phyloP scores from a whole-genome alignment of 2,888 invertebrate species.

The Barypeithes pellucidus region DNA sequence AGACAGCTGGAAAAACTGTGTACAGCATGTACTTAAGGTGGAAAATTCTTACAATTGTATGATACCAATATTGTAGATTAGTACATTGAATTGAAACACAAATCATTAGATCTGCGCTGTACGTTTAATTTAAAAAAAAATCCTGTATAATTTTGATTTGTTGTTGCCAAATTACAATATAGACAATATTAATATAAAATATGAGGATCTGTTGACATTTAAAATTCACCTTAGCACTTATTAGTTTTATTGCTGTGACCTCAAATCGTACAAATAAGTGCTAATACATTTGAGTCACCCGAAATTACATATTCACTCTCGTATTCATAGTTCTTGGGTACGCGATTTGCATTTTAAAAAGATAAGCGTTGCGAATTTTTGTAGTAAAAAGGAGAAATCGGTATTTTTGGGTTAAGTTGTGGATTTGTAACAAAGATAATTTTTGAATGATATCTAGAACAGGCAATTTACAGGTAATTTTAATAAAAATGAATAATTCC shows the following conservation, averaged over 20 bases:
- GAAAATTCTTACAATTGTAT: too few relatives aligned
- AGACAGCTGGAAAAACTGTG: too few relatives aligned
- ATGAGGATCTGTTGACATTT: slow-evolving; percentile 29
- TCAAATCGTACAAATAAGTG: slow-evolving; percentile 36
- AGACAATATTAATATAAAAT: slow-evolving; percentile 23
- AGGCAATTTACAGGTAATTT: too few relatives aligned
- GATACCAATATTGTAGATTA: too few relatives aligned
- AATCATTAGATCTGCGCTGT: too few relatives aligned
- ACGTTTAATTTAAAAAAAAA: too few relatives aligned
- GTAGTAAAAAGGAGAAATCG: slow-evolving; percentile 40
- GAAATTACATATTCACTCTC: slow-evolving; percentile 39
- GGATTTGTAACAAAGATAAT: slow-evolving; percentile 9
- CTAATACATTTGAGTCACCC: slow-evolving; percentile 40
- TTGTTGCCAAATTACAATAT: neutral
- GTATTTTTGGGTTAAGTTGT: slow-evolving; percentile 13
- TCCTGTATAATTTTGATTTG: neutral
- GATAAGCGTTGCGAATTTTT: slow-evolving; percentile 2
- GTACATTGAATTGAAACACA: too few relatives aligned
- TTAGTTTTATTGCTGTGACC: slow-evolving; percentile 43
- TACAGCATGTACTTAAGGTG: too few relatives aligned
- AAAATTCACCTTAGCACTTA: slow-evolving; percentile 37
- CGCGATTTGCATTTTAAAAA: slow-evolving; percentile 28
- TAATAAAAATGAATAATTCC: too few relatives aligned
- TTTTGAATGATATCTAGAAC: neutral
- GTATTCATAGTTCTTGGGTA: slow-evolving; percentile 41